Percentiles rank a stretch among this genome's conserved stretches.
phyloP scores from a whole-genome alignment of 2,888 invertebrate species.

The Calliscelio sp. region DNA sequence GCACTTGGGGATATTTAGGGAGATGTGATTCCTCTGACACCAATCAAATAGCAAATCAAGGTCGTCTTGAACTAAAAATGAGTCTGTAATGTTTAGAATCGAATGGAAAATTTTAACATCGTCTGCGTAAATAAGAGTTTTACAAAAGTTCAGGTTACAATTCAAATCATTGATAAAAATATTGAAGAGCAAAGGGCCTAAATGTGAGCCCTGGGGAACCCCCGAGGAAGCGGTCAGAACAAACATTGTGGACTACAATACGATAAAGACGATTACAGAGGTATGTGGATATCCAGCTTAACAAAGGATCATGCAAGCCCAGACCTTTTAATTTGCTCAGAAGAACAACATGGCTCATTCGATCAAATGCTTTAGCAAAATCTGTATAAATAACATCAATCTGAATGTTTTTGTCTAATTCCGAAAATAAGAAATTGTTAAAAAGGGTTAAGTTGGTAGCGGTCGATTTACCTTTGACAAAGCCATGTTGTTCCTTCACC shows the following conservation, averaged over 20 bases:
- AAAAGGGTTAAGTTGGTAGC: no score
- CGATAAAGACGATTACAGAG: no score
- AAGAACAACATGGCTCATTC: not conserved
- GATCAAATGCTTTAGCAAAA: no score
- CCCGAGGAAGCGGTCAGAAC: no score
- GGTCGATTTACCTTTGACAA: not conserved
- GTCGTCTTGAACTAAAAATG: no score
- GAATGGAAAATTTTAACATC: not conserved
- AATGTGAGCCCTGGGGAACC: no score
- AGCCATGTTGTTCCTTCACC: not conserved
- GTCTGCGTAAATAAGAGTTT: not conserved
- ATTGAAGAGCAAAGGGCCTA: not conserved
- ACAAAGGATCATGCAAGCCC: no score
- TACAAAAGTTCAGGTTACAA: not conserved
- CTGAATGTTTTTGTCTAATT: not conserved
- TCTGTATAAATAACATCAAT: not conserved
- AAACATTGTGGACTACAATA: no score
- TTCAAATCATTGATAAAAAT: not conserved
- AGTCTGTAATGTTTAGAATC: not conserved
- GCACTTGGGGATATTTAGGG: not conserved
- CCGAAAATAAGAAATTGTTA: no score
- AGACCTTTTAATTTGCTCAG: no score
- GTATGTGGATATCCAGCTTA: no score
- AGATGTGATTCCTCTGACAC: not conserved
- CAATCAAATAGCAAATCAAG: not conserved